Evolutionary conservation across 2,797 vertebrate species (phyloP), one percentile per base, ranked within the genome.

Genomic region (Lophius americanus): DNA sequence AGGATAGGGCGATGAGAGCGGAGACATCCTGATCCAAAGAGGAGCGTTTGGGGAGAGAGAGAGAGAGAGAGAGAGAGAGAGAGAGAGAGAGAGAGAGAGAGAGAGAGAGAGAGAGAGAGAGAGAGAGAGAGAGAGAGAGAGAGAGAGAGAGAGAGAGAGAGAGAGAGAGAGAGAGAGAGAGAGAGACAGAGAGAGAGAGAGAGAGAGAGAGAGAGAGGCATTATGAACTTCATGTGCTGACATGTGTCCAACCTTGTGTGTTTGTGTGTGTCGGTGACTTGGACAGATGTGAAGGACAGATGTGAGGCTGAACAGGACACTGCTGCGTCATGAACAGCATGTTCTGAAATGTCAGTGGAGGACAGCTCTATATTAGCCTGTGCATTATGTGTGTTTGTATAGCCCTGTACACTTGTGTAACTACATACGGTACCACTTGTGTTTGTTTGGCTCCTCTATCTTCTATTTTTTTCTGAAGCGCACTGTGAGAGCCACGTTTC

Each of bases 221-320:
- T 38, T 60, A 50, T 56, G 56, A 66, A 68, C 48, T 64, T 49
- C 37, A 12, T 49, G 51, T 57, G 57, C 60, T 61, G 37, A 68
- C 61, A 67, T 64, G 66, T 68, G 58, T 69, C 38, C 57, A 64
- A 23, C 35, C 56, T 41, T 55, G 50, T 56, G 62, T 71, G 59
- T 64, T 56, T 61, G 50, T 59, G 56, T 64, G 71, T 51, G 55
- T 68, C 37, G 41, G 55, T 53, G 56, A 36, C 11, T 43, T 52
- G 35, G 57, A 70, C 82, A 91, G 83, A 89, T 87, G 82, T 87
- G 81, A 87, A 6, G 42, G 66, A 69, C 88, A 91, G 85, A 90
- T 86, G 87, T 81, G 63, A 52, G 39, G 55, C 56, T 63, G 65
- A 61, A 69, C 60, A 33, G 55, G 70, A 75, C 69, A 44, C 52